These are phyloP conservation scores for Lysandra coridon DNA, from an alignment of 2,888 invertebrate genomes.

Conservation along the genomic window DNA sequence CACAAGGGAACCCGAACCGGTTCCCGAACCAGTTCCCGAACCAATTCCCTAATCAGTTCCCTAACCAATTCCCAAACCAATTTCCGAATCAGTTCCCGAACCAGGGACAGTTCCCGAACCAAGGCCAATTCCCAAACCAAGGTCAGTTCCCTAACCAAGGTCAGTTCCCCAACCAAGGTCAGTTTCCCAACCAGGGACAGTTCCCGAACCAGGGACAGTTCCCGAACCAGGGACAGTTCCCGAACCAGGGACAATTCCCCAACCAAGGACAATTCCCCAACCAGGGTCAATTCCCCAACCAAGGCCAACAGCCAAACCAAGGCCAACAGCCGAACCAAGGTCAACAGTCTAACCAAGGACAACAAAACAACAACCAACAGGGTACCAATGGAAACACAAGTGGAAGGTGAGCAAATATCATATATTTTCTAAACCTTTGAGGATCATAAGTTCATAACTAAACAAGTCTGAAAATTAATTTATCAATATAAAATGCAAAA, in stretches of 20 bases:
- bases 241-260: slow-evolving; percentile 35
- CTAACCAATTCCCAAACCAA: slow-evolving; percentile 16
- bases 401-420: not conserved
- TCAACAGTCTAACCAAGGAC: slow-evolving; percentile 32
- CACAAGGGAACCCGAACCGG: slow-evolving; percentile 32
- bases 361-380: slow-evolving; percentile 5
- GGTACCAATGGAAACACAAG: slow-evolving; percentile 2
- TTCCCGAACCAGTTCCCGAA: slow-evolving; percentile 26
- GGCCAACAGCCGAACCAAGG: slow-evolving; percentile 30
- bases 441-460: too few species aligned
- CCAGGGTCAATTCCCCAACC: slow-evolving; percentile 36
- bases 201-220: slow-evolving; percentile 31
- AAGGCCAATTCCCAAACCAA: slow-evolving; percentile 40
- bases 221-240: slow-evolving; percentile 37
- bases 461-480: too few species aligned
- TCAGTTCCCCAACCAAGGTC: slow-evolving; percentile 43
- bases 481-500: too few species aligned
- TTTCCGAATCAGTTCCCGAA: slow-evolving; percentile 30
- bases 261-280: slow-evolving; percentile 37
- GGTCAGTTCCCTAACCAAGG: slow-evolving; percentile 49
- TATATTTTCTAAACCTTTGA: not conserved
- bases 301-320: slow-evolving; percentile 34
- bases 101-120: slow-evolving; percentile 40
- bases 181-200: slow-evolving; percentile 51
- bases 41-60: slow-evolving; percentile 33